phyloP scores from a whole-genome alignment of 2,888 invertebrate genomes.

The Philopedon plagiatum region DNA sequence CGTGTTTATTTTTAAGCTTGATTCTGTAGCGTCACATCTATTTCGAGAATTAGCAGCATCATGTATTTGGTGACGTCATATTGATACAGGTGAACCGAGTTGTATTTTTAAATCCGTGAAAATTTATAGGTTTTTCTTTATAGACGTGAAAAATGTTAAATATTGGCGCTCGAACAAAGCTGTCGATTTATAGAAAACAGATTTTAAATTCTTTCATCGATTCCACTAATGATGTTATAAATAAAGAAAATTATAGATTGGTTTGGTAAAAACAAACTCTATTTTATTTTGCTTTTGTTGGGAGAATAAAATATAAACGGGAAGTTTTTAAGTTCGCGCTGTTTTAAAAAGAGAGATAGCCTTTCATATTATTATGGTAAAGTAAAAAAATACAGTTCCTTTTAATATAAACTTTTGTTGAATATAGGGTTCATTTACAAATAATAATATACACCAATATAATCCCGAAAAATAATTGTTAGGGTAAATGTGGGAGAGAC shows the following conservation, averaged over 20 bases:
- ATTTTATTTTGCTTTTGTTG: neutral
- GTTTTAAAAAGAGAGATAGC: too few species aligned
- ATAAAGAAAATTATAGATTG: conserved; percentile 11
- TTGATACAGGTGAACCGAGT: conserved; percentile 43
- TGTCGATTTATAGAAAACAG: conserved; percentile 24
- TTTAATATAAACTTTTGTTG: too few species aligned
- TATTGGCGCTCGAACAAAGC: conserved; percentile 29
- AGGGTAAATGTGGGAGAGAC: too few species aligned
- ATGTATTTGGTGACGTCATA: conserved; percentile 48
- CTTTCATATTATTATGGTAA: too few species aligned
- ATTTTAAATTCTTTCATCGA: conserved; percentile 11
- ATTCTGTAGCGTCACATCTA: conserved; percentile 45
- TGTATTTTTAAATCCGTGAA: conserved; percentile 34
- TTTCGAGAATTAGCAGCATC: conserved; percentile 44
- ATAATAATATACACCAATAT: too few species aligned
- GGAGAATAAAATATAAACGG: too few species aligned
- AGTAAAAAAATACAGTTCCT: too few species aligned
- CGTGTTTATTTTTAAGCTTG: conserved; percentile 34
- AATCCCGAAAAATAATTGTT: too few species aligned
- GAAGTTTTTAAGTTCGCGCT: too few species aligned
- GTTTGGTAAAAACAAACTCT: neutral
- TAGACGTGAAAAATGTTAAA: conserved; percentile 28
- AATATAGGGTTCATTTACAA: too few species aligned
- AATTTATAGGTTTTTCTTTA: conserved; percentile 33
- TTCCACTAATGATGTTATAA: conserved; percentile 10